Percentiles rank a stretch among this genome's conserved stretches.
Evolutionary conservation across 2,888 invertebrate genomes (phyloP).

Genomic region (Yponomeuta malinellus): DNA sequence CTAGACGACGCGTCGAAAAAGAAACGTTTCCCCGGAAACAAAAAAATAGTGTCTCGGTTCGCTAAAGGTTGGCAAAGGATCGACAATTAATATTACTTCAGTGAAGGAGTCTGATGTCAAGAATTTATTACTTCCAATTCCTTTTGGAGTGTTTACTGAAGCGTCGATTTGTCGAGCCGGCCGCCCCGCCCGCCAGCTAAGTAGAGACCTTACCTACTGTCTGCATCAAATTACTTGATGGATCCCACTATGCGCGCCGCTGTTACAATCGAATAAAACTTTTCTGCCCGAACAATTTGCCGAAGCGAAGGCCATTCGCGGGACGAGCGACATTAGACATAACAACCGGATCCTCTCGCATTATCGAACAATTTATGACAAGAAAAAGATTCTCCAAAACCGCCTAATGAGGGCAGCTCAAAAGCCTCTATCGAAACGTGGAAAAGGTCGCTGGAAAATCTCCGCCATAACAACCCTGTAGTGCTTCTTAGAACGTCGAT

Average conservation of each 20-base stretch:
- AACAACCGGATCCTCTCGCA: neutral
- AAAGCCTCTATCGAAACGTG: constrained; percentile 36
- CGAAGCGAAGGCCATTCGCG: neutral
- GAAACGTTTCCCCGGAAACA: no score
- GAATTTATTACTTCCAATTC: constrained; percentile 7
- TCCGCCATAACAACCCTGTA: constrained; percentile 43
- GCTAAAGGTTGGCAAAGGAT: neutral
- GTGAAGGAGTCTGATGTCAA: neutral
- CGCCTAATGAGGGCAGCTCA: constrained; percentile 42
- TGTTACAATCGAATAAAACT: neutral
- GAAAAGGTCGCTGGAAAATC: constrained; percentile 34
- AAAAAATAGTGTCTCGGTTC: neutral
- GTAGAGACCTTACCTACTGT: neutral
- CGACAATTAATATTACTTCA: neutral
- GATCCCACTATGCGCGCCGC: neutral
- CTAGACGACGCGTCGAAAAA: no score
- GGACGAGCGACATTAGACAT: neutral
- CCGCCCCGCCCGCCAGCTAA: neutral
- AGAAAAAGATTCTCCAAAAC: constrained; percentile 18
- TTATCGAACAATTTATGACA: constrained; percentile 7
- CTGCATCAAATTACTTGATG: neutral
- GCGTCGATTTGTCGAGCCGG: constrained; percentile 1
- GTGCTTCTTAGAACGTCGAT: constrained; percentile 57
- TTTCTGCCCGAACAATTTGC: neutral
- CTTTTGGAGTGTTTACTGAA: neutral